phyloP scores from a whole-genome alignment of 2,888 invertebrate genomes.

The Trachelus iudaicus region DNA sequence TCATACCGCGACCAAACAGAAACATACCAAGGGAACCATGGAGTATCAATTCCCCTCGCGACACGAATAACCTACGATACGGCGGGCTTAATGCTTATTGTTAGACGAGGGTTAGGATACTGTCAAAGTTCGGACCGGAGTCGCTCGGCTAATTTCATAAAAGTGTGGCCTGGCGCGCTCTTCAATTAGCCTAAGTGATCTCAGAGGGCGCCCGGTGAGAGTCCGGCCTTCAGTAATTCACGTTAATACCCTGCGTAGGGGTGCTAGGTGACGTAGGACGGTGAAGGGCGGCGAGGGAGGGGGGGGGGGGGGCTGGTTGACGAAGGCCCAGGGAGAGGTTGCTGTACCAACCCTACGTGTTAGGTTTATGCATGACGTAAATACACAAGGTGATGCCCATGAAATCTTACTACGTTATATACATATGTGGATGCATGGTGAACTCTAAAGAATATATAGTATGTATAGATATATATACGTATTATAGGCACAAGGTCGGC shows the following conservation, averaged over 20 bases:
- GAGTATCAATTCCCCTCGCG: neutral
- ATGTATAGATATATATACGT: neutral
- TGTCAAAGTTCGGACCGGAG: neutral
- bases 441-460: neutral
- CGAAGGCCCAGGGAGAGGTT: neutral
- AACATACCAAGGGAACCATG: neutral
- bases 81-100: neutral
- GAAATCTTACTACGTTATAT: neutral
- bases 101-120: neutral
- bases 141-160: slow-evolving; percentile 29
- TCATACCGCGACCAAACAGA: neutral
- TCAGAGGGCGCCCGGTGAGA: slow-evolving; percentile 15
- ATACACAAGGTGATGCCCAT: neutral
- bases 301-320: neutral
- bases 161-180: slow-evolving; percentile 28
- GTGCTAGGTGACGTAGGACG: neutral
- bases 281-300: too few species aligned
- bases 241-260: slow-evolving; percentile 26
- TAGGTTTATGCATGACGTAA: neutral
- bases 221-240: slow-evolving; percentile 38
- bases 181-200: slow-evolving; percentile 47
- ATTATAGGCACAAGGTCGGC: neutral
- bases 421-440: neutral
- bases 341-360: neutral
- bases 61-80: slow-evolving; percentile 12